Percentiles rank a stretch among this genome's conserved stretches.
Conservation (phyloP, 2,888 invertebrate species). For the Seira musarum region DNA sequence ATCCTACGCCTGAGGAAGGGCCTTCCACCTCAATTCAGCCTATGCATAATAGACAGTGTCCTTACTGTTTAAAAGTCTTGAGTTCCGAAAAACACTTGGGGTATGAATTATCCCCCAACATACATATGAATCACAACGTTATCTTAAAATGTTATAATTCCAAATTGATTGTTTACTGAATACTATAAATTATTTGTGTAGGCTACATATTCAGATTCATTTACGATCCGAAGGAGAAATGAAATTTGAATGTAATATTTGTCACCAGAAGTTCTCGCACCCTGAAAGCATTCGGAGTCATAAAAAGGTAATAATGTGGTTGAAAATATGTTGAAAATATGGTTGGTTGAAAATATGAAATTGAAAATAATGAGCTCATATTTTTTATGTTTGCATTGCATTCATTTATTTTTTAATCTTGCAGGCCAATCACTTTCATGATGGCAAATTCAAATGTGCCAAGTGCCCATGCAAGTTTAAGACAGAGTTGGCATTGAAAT, state of each 20-base stretch:
- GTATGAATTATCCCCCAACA: too few relatives aligned
- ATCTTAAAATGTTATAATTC: too few relatives aligned
- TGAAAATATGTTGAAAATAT: not conserved
- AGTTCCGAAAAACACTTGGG: not conserved
- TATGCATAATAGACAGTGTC: too few relatives aligned
- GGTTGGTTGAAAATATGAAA: too few relatives aligned
- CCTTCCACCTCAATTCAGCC: too few relatives aligned
- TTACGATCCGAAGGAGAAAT: not conserved
- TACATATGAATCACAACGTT: too few relatives aligned
- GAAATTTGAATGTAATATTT: slow-evolving; percentile 34
- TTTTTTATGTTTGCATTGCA: too few relatives aligned
- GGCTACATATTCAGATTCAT: too few relatives aligned
- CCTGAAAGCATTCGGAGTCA: slow-evolving; percentile 14
- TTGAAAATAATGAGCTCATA: too few relatives aligned
- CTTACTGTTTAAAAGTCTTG: not conserved
- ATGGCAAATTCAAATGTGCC: slow-evolving; percentile 27
- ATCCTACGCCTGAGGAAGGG: too few relatives aligned
- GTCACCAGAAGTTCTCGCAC: not conserved
- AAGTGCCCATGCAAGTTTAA: slow-evolving; percentile 28
- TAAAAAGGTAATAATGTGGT: slow-evolving; percentile 26
- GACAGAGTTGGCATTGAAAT: not conserved
- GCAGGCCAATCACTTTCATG: slow-evolving; percentile 15
- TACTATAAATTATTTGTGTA: too few relatives aligned
- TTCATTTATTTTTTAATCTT: slow-evolving; percentile 1
- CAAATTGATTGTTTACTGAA: too few relatives aligned